phyloP scores from a whole-genome alignment of 2,888 invertebrate genomes.

The Yponomeuta sedellus region DNA sequence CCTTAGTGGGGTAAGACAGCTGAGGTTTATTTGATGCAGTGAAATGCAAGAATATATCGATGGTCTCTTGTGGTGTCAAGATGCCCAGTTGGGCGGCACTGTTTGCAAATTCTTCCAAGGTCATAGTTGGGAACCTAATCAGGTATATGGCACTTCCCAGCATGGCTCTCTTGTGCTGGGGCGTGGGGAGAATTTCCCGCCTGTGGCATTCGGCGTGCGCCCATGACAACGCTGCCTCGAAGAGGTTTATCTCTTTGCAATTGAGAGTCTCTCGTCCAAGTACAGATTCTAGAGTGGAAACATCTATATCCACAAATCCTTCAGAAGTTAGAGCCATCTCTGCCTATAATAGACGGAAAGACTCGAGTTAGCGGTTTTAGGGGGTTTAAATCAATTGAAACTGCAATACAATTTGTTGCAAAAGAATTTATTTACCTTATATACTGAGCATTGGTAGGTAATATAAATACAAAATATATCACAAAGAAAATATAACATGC shows the following conservation, averaged over 20 bases:
- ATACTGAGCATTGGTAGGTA: slow-evolving; percentile 19
- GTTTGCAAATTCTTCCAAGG: slow-evolving; percentile 92
- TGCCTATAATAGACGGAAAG: slow-evolving; percentile 77
- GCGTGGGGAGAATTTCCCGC: slow-evolving; percentile 86
- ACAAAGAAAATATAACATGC: neutral
- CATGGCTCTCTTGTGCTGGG: slow-evolving; percentile 86
- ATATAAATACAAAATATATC: slow-evolving; percentile 36
- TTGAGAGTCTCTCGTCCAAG: slow-evolving; percentile 95
- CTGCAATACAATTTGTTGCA: slow-evolving; percentile 74
- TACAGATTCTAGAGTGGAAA: slow-evolving; percentile 93
- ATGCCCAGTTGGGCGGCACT: slow-evolving; percentile 95
- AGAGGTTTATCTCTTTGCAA: slow-evolving; percentile 93
- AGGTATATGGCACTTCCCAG: slow-evolving; percentile 88
- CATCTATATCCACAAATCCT: slow-evolving; percentile 97
- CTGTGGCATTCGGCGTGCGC: slow-evolving; percentile 93
- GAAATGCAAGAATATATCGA: slow-evolving; percentile 95
- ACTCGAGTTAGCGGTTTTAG: slow-evolving; percentile 25
- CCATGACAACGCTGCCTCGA: slow-evolving; percentile 95
- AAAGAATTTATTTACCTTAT: slow-evolving; percentile 52
- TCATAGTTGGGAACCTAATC: slow-evolving; percentile 96
- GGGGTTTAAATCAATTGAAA: slow-evolving; percentile 58
- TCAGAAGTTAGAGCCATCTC: slow-evolving; percentile 97
- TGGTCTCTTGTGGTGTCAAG: slow-evolving; percentile 93
- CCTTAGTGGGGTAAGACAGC: slow-evolving; percentile 87
- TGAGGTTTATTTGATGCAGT: slow-evolving; percentile 92